These are phyloP conservation scores for Cyanoderma ruficeps DNA, from an alignment of 2,113 vertebrate genomes.

Conservation along the genomic window DNA sequence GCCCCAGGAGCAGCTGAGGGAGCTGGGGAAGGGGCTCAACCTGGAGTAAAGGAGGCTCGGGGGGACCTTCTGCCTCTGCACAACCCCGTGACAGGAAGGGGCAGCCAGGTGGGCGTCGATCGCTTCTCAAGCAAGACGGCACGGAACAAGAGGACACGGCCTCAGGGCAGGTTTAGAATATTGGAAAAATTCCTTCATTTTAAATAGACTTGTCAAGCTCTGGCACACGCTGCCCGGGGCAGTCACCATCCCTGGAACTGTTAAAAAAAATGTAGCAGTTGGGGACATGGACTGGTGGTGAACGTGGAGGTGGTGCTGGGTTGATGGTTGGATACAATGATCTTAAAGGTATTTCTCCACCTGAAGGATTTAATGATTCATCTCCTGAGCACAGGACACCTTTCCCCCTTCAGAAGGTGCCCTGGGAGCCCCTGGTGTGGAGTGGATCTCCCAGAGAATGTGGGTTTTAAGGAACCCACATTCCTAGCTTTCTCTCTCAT, in stretches of 20 bases:
- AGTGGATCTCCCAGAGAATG: fast-evolving
- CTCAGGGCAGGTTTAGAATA: neutral
- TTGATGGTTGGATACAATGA: neutral
- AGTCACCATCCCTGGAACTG: neutral
- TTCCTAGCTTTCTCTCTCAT: fast-evolving
- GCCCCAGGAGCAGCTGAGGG: neutral
- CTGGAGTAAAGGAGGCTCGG: neutral
- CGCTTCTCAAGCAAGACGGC: neutral
- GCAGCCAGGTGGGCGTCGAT: fast-evolving
- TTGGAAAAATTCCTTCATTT: neutral
- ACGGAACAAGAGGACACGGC: no score
- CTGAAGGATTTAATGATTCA: neutral
- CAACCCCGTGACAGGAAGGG: neutral
- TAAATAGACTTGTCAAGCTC: neutral
- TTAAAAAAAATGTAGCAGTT: neutral
- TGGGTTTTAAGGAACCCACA: fast-evolving
- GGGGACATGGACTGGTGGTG: neutral
- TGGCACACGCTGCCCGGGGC: neutral
- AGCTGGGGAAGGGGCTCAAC: neutral
- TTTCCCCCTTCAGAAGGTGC: neutral
- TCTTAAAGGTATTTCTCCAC: neutral
- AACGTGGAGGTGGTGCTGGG: neutral
- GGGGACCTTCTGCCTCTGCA: fast-evolving
- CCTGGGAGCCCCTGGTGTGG: neutral
- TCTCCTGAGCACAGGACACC: neutral